A percentile compares a stretch with the other conserved stretches of the same genome.
These are phyloP conservation scores for Halcyon malimbica DNA, from an alignment of 2,113 vertebrate species.

Conservation along the genomic window DNA sequence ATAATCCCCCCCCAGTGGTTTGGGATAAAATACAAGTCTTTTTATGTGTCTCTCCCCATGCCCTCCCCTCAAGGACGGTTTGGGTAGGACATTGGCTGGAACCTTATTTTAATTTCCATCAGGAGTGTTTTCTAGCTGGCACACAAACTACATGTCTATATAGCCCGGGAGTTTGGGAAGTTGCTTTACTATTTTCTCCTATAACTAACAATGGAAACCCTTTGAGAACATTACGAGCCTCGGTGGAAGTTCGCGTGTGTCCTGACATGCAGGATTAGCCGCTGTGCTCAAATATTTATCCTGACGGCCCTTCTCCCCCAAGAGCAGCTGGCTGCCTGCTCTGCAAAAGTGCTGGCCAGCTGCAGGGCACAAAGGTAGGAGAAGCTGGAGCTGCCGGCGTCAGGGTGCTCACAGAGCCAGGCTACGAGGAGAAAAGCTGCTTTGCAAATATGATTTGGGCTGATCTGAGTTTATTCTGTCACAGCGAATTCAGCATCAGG, in stretches of 20 bases:
- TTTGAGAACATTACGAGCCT: constrained; percentile 36
- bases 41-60: not conserved
- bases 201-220: constrained; percentile 66
- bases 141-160: constrained; percentile 45
- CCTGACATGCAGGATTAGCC: constrained; percentile 1
- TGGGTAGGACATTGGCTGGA: constrained; percentile 24
- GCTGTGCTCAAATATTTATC: constrained; percentile 24
- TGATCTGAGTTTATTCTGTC: not conserved
- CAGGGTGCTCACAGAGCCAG: not conserved
- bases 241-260: not conserved
- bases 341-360: not conserved
- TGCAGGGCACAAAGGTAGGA: not conserved
- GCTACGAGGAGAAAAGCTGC: not conserved
- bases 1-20: not conserved
- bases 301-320: not conserved
- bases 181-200: constrained; percentile 47
- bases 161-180: constrained; percentile 59
- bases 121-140: constrained; percentile 66
- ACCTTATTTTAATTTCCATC: constrained; percentile 70
- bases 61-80: constrained; percentile 11
- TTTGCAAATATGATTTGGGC: not conserved
- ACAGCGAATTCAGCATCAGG: not conserved
- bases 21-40: not conserved
- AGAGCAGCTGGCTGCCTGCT: not conserved
- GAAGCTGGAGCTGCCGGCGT: not conserved